Evolutionary conservation across 1,140 invertebrate species (phyloP), one percentile per base, ranked within the genome.

Genomic region (Scaptomyza montana): DNA sequence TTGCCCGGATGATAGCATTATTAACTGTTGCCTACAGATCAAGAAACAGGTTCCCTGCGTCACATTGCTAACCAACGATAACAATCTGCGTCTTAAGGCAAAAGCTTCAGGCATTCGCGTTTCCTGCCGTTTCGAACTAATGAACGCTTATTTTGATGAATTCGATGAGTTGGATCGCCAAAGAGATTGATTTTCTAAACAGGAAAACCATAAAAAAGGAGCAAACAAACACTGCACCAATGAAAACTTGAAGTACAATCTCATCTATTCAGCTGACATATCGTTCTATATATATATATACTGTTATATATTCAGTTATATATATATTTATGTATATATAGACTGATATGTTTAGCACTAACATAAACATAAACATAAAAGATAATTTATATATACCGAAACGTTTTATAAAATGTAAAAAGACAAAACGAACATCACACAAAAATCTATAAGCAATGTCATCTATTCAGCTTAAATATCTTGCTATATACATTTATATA

Each of bases 11-110:
- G 91, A 92, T 56, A 84, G 90, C 59, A 90, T 92, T 19, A 50
- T 92, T 0, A 91, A 92, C 56, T 90, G 91, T 61, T 92, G 89
- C 41, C 53, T 92, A n/a, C 91, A 92, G 39, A 12, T 43, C 12
- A 3, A n/a, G 50, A n/a, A 64, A 0, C 61, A 89, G 21, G 82
- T 91, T 49, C 57, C 73, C 1, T 55, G 85, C 50, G 49, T 90
- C 30, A 78, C 89, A 41, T 71, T 92, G 6, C 59, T 92, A 2
- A 90, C 87, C 46, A 90, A 92, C 51, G 91, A 92, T 49, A 57
- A 45, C 12, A 92, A 92, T 77, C 56, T 92, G 12, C 87, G 87
- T 1, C 79, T 91, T 7, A 92, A 92, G 56, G 91, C 78, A 1
- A 82, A 77, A 1, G 80, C 87, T n/a, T 90, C 77, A 12, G 63